A percentile compares a stretch with the other conserved stretches of the same genome.
These are phyloP conservation scores for Patella caerulea DNA, from an alignment of 2,888 invertebrate species.

Conservation along the genomic window DNA sequence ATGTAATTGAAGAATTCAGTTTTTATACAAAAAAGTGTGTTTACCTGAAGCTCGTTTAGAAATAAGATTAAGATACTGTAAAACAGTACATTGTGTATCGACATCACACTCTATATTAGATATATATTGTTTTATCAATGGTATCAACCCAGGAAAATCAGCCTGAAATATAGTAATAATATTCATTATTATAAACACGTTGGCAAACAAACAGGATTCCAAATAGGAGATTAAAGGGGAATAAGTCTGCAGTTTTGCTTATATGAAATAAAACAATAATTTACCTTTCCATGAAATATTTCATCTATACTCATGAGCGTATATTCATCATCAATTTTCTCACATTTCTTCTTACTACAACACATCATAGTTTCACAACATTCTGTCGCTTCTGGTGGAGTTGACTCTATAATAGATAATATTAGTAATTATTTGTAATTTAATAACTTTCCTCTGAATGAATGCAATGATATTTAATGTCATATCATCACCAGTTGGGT, in stretches of 20 bases:
- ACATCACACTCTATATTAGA: constrained; percentile 97
- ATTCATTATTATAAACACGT: no score
- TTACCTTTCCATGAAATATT: constrained; percentile 92
- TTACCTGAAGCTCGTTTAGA: constrained; percentile 74
- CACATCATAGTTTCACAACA: constrained; percentile 49
- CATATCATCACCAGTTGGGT: no score
- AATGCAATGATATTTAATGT: no score
- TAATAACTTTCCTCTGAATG: no score
- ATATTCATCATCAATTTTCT: constrained; percentile 59
- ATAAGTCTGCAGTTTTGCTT: no score
- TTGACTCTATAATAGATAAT: constrained; percentile 49
- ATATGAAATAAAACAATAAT: constrained; percentile 17
- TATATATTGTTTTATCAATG: constrained; percentile 93
- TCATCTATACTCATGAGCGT: constrained; percentile 92
- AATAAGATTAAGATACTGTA: constrained; percentile 95
- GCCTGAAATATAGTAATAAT: constrained; percentile 74
- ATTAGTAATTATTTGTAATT: neutral
- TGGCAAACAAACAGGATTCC: no score
- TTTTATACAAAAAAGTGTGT: neutral
- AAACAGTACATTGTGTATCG: constrained; percentile 96
- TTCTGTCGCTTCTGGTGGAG: constrained; percentile 71
- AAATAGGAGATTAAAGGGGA: no score
- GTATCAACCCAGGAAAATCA: constrained; percentile 93
- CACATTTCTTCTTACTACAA: constrained; percentile 48
- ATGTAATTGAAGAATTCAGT: no score